These are phyloP conservation scores for Drosophila mayri DNA, from an alignment of 1,140 invertebrate species.

Conservation along the genomic window DNA sequence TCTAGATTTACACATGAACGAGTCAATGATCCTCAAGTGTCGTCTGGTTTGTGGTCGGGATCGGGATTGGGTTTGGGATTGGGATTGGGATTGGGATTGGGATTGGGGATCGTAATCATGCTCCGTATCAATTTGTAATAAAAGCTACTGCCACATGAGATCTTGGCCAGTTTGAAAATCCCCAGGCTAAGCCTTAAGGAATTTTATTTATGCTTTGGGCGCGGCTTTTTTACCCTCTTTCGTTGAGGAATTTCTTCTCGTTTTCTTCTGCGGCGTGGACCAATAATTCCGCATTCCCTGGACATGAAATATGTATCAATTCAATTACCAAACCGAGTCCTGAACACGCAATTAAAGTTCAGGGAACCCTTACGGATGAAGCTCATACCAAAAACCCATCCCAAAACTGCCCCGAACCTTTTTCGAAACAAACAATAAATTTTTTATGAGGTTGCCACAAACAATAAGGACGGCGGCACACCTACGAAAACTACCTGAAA, in stretches of 20 bases:
- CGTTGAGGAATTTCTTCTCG: conserved; percentile 2
- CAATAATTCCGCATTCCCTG: conserved; percentile 51
- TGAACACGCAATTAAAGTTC: conserved; percentile 74
- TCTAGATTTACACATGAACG: conserved; percentile 67
- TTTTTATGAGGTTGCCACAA: conserved; percentile 52
- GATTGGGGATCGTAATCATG: background rate
- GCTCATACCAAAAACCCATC: conserved; percentile 23
- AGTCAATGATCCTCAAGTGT: conserved; percentile 54
- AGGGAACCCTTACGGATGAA: conserved; percentile 27
- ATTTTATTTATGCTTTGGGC: conserved; percentile 51
- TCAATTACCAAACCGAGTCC: conserved; percentile 67
- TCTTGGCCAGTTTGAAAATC: conserved; percentile 12
- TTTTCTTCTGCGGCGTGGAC: conserved; percentile 42
- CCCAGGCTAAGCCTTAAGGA: conserved; percentile 29
- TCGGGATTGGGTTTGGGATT: background rate
- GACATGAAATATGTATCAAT: conserved; percentile 65
- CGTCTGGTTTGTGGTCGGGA: conserved; percentile 63
- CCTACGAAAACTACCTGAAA: conserved; percentile 49
- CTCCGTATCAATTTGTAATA: conserved; percentile 17
- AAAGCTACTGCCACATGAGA: conserved; percentile 29
- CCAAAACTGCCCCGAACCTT: conserved; percentile 55
- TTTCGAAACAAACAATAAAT: conserved; percentile 9
- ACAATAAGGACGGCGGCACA: conserved; percentile 42
- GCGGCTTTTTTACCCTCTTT: conserved; percentile 15
- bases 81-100: background rate